phyloP scores from a whole-genome alignment of 1,140 invertebrate species.

The Dolichoris vasculosae region DNA sequence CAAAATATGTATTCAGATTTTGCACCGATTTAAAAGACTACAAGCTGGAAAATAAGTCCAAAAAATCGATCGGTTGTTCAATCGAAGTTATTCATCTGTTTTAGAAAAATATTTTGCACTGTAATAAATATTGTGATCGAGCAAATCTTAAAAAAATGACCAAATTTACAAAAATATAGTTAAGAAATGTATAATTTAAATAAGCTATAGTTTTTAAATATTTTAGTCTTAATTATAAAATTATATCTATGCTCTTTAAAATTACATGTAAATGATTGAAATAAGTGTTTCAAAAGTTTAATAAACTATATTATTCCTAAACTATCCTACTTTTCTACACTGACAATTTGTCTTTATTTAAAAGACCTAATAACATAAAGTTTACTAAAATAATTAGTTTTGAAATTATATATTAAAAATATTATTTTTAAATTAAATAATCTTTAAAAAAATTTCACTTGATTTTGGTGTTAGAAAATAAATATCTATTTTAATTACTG shows the following conservation, averaged over 20 bases:
- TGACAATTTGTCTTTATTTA: neutral
- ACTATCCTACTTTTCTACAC: neutral
- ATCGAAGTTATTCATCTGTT: constrained; percentile 13
- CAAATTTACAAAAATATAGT: constrained; percentile 46
- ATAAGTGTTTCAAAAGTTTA: neutral
- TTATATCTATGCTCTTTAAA: neutral
- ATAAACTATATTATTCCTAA: neutral
- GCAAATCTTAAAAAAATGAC: constrained; percentile 14
- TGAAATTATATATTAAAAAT: neutral
- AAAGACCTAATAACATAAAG: neutral
- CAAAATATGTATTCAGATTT: neutral
- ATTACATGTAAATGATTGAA: neutral
- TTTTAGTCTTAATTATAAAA: neutral
- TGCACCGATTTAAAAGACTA: neutral
- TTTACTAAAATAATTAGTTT: neutral
- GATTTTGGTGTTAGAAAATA: neutral
- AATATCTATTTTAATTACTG: neutral
- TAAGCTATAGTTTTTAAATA: neutral
- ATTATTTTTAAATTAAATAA: no score
- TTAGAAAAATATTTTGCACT: constrained; percentile 46
- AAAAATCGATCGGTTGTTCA: constrained; percentile 32
- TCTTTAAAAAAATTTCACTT: neutral
- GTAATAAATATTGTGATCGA: neutral
- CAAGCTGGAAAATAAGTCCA: constrained; percentile 28
- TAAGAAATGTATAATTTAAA: constrained; percentile 17